Base-by-base conservation (phyloP, 2,797 vertebrate species). In the Streptopelia turtur region DNA sequence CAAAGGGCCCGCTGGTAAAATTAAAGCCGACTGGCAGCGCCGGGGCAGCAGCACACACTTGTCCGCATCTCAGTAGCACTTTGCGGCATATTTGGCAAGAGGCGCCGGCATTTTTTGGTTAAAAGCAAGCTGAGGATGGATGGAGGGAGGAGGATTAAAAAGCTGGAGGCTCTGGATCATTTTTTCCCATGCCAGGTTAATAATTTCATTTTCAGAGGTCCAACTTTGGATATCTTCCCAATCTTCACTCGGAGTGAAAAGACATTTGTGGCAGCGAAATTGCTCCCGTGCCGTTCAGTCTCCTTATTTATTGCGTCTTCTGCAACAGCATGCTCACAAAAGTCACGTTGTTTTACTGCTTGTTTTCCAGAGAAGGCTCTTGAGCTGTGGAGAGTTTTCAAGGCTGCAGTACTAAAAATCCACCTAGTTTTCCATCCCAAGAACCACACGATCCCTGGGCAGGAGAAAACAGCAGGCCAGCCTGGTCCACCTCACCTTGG, bases 161-260 rank as follows among this genome's bases (percentile, higher is more conserved):
- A 87, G 24, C 45, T 81, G 77, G 43, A 83, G 53, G 31, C n/a
- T 87, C 53, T 77, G 55, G 80, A 47, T 82, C 45, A 88, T 71
- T 91, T 95, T 89, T 93, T 66, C 71, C 83, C 83, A 59, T 82
- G 61, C 65, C 87, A 91, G 37, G 41, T 27, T 78, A 86, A 71
- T 78, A 83, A 94, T 91, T 88, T 93, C 33, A 39, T 65, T 78
- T 94, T 88, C 91, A 59, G 65, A 94, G 88, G 61, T 69, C 83
- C 78, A 52, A 57, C 31, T 45, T 61, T 83, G 85, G 50, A 31
- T 37, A 59, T 47, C 65, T 47, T 93, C 83, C 91, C 89, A 55
- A 33, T 18, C 69, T 18, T 71, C 30, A 3, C 27, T 55, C 0
- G 1, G 31, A 94, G 57, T 68, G 72, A 88, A 94, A 86, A 94